Percentiles rank a stretch among this genome's conserved stretches.
Conservation (phyloP, 2,888 invertebrate genomes). For the Melanostoma scalare region DNA sequence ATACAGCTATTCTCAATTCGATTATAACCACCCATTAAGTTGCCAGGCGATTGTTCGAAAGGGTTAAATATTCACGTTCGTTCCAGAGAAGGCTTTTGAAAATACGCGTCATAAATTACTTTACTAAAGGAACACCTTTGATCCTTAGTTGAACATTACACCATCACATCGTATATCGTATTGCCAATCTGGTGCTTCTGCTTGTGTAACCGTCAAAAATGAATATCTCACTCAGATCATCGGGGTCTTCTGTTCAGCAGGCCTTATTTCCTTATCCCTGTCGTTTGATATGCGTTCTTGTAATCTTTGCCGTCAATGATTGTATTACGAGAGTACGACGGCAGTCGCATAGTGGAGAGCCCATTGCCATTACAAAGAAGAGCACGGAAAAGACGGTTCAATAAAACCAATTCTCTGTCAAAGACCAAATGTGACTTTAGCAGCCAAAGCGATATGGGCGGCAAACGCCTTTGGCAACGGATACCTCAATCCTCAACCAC, state of each 20-base stretch:
- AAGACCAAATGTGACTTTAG: constrained; percentile 65
- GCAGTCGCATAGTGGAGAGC: constrained; percentile 21
- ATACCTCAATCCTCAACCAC: background rate
- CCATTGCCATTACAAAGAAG: constrained; percentile 33
- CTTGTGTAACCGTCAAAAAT: constrained; percentile 36
- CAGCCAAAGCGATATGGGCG: constrained; percentile 49
- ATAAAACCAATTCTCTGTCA: constrained; percentile 36
- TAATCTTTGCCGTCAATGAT: constrained; percentile 66
- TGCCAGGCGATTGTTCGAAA: constrained; percentile 49
- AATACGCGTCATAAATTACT: constrained; percentile 65
- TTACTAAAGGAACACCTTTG: constrained; percentile 57
- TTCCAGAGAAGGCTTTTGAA: constrained; percentile 13
- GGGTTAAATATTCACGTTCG: constrained; percentile 3
- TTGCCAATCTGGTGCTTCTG: constrained; percentile 52
- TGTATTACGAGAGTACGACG: constrained; percentile 31
- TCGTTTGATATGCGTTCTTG: constrained; percentile 59
- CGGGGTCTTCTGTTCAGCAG: constrained; percentile 50
- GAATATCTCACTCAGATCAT: constrained; percentile 59
- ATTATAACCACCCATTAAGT: constrained; percentile 40
- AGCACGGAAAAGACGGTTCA: constrained; percentile 45
- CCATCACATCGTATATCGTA: constrained; percentile 24
- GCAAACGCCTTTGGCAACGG: constrained; percentile 34
- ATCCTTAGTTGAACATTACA: constrained; percentile 51
- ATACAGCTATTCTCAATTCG: constrained; percentile 44
- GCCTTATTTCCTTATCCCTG: constrained; percentile 68